Evolutionary conservation across 2,113 vertebrate genomes (phyloP).

Genomic region (Calyptomena viridis): DNA sequence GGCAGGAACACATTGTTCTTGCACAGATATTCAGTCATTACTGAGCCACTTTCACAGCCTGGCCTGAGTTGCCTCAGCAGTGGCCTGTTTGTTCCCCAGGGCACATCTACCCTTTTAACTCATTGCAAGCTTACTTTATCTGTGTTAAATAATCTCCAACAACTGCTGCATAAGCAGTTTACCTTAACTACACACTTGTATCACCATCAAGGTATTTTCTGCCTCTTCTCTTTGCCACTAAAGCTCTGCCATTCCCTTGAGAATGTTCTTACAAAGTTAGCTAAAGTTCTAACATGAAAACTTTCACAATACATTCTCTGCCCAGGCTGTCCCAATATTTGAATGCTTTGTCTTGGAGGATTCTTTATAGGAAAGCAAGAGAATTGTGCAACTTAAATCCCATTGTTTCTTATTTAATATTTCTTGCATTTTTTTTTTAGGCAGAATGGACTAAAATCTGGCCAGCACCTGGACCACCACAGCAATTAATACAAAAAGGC

Average conservation of each 20-base stretch:
- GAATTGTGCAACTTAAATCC: not conserved
- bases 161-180: not conserved
- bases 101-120: not conserved
- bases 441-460: not conserved
- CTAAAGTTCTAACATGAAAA: not conserved
- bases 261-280: not conserved
- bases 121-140: not conserved
- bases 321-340: not conserved
- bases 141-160: not conserved
- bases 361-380: not conserved
- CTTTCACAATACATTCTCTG: not conserved
- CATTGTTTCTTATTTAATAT: not conserved
- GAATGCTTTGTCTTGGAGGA: not conserved
- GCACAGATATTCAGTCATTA: not conserved
- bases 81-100: not conserved
- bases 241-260: not conserved
- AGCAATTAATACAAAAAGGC: not conserved
- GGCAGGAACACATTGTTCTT: not conserved
- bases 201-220: not conserved
- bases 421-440: not conserved
- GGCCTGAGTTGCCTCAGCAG: not conserved
- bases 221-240: not conserved
- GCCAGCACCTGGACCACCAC: not conserved
- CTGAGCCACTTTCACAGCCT: not conserved
- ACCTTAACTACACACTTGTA: not conserved